phyloP scores from a whole-genome alignment of 2,888 invertebrate species.

The Cerceris rybyensis region DNA sequence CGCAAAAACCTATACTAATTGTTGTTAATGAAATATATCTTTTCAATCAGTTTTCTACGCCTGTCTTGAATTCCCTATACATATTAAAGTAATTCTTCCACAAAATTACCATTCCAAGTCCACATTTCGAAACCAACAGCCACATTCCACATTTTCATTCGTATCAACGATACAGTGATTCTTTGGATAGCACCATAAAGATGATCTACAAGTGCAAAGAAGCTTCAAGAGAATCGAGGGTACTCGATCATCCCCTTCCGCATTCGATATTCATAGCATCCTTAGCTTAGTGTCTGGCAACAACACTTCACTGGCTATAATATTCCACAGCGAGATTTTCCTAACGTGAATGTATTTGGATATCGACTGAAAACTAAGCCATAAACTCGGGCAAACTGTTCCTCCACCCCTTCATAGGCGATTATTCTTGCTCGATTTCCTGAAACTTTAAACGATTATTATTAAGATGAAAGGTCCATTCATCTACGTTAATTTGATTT shows the following conservation, averaged over 20 bases:
- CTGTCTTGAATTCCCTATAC: too few relatives aligned
- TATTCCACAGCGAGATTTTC: conserved; percentile 8
- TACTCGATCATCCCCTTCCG: conserved; percentile 7
- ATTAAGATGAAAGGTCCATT: too few relatives aligned
- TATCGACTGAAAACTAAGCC: conserved; percentile 28
- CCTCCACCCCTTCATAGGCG: background rate
- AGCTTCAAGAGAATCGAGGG: background rate
- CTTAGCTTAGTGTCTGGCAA: conserved; percentile 21
- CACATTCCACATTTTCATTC: background rate
- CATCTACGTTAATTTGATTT: too few relatives aligned
- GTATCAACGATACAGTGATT: background rate
- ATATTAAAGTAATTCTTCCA: too few relatives aligned
- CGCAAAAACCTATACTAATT: too few relatives aligned
- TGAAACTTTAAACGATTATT: background rate
- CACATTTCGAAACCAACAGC: background rate
- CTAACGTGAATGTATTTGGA: conserved; percentile 29
- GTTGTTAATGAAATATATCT: too few relatives aligned
- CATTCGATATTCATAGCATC: conserved; percentile 44
- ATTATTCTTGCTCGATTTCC: conserved; percentile 29
- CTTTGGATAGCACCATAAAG: conserved; percentile 2
- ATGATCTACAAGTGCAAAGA: conserved; percentile 5
- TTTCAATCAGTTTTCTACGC: too few relatives aligned
- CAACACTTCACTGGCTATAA: conserved; percentile 28
- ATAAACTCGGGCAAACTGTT: conserved; percentile 46
- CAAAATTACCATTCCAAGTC: background rate